A percentile compares a stretch with the other conserved stretches of the same genome.
Evolutionary conservation across 2,113 vertebrate genomes (phyloP).

Genomic region (Bubo bubo): DNA sequence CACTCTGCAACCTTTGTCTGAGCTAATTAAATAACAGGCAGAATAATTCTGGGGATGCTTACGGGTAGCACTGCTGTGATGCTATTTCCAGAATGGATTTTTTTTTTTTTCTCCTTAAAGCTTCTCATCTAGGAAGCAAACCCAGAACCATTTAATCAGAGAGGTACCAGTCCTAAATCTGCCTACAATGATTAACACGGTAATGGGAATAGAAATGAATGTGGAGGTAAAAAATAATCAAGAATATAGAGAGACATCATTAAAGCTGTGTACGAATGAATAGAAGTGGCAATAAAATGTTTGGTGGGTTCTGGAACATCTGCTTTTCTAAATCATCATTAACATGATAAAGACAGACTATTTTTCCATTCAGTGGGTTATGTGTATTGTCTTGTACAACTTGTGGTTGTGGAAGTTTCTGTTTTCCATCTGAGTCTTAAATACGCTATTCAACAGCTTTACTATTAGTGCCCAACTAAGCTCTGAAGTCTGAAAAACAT

Average conservation of each 20-base stretch:
- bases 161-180: background rate
- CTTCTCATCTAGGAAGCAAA: background rate
- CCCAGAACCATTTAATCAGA: background rate
- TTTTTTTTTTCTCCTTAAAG: background rate
- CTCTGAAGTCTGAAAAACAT: slow-evolving; percentile 15
- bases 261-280: background rate
- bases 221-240: background rate
- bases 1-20: slow-evolving; percentile 55
- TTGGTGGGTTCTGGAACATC: slow-evolving; percentile 20
- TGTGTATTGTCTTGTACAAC: slow-evolving; percentile 6
- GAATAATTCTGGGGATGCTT: slow-evolving; percentile 48
- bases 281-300: background rate
- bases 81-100: background rate
- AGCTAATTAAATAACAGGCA: slow-evolving; percentile 63
- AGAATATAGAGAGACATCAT: background rate
- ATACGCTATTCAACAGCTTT: slow-evolving; percentile 7
- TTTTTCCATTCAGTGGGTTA: background rate
- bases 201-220: background rate
- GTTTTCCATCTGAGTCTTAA: slow-evolving; percentile 25
- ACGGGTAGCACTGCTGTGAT: background rate
- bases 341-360: background rate
- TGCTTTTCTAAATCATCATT: background rate
- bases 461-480: background rate
- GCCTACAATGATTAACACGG: background rate
- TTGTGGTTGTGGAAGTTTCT: slow-evolving; percentile 44